These are phyloP conservation scores for Labeo catla DNA, from an alignment of 2,113 vertebrate genomes.

Conservation along the genomic window DNA sequence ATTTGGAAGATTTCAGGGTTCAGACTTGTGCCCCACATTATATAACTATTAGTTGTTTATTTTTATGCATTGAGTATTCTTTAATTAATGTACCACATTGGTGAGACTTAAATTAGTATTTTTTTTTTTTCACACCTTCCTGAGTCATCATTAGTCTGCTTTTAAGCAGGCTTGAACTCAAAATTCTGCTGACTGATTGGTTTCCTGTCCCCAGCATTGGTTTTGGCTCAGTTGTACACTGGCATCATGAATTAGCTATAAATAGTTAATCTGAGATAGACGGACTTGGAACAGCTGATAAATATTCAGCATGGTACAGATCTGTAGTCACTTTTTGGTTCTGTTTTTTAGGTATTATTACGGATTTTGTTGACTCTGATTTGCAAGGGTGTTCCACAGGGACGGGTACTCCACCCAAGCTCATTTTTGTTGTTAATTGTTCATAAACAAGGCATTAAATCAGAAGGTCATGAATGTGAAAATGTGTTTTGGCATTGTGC, in stretches of 20 bases:
- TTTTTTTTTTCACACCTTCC: neutral
- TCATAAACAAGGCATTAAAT: neutral
- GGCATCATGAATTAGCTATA: neutral
- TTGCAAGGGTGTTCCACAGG: neutral
- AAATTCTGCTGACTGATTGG: neutral
- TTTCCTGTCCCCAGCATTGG: slow-evolving; percentile 5
- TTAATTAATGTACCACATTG: neutral
- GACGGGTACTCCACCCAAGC: neutral
- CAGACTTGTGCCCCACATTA: neutral
- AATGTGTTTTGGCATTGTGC: slow-evolving; percentile 11
- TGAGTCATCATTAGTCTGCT: neutral
- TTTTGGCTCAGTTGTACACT: neutral
- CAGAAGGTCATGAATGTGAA: neutral
- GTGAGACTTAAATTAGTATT: neutral
- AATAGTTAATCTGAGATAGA: neutral
- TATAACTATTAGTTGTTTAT: neutral
- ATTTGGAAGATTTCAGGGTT: neutral
- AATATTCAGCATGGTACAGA: neutral
- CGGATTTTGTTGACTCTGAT: neutral
- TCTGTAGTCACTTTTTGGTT: neutral
- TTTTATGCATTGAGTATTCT: neutral
- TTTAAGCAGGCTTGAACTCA: neutral
- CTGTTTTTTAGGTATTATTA: neutral
- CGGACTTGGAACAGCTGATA: neutral
- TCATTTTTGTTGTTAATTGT: neutral